These are phyloP conservation scores for Stichopus horrens DNA, from an alignment of 53 echinoderm and acorn worm species.

Conservation along the genomic window DNA sequence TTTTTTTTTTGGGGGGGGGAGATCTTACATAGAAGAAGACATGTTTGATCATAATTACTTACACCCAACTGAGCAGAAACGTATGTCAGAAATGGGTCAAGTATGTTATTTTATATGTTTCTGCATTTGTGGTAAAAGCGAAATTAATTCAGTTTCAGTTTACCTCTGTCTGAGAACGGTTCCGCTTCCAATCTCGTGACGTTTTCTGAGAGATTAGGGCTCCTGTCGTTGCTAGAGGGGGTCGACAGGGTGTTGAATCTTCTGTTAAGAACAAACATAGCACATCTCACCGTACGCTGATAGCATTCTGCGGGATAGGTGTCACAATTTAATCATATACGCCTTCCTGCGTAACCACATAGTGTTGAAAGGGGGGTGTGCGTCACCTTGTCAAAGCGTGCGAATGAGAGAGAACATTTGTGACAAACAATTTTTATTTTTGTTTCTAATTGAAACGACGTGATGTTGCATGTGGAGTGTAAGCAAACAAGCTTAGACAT, in stretches of 20 bases:
- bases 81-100: conserved; percentile 4
- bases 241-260: not conserved
- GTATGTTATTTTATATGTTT: not conserved
- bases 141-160: not conserved
- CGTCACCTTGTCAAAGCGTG: not conserved
- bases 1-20: not conserved
- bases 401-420: no score
- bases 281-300: not conserved
- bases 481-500: no score
- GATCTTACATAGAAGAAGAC: not conserved
- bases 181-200: not conserved
- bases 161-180: not conserved
- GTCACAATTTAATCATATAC: conserved; percentile 25
- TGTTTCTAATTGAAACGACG: no score
- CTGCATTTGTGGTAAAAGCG: not conserved
- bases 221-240: not conserved
- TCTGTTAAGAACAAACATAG: conserved; percentile 18
- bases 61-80: not conserved
- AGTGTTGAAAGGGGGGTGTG: not conserved
- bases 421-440: no score
- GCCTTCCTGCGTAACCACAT: not conserved
- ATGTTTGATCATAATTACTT: not conserved
- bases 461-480: no score
- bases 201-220: not conserved
- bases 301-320: conserved; percentile 18